Evolutionary conservation across 2,113 vertebrate genomes (phyloP).

Genomic region (Erythrolamprus reginae): DNA sequence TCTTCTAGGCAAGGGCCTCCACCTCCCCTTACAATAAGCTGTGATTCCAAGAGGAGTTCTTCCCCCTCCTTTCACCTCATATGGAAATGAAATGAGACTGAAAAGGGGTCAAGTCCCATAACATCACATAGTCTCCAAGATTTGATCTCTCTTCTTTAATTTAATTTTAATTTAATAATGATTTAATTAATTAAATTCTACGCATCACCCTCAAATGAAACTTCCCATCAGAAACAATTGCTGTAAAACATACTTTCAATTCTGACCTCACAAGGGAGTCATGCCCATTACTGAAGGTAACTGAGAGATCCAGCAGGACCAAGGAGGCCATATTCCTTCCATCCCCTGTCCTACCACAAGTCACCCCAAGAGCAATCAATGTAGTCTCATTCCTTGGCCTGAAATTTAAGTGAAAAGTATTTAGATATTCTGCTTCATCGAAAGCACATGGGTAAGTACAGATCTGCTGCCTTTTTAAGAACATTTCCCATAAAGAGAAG

Average conservation of each 20-base stretch:
- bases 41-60: not conserved
- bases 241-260: not conserved
- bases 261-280: not conserved
- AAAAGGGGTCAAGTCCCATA: not conserved
- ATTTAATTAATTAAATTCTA: no score
- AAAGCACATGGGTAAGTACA: not conserved
- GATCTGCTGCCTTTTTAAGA: not conserved
- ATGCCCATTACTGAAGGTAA: not conserved
- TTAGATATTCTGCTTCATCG: not conserved
- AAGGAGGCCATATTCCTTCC: not conserved
- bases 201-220: not conserved
- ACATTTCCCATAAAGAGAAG: not conserved
- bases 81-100: not conserved
- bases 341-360: not conserved
- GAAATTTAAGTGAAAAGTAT: not conserved
- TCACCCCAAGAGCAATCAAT: not conserved
- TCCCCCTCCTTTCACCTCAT: not conserved
- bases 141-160: not conserved
- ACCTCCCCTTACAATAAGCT: not conserved
- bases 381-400: not conserved
- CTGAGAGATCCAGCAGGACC: not conserved
- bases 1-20: not conserved
- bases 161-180: no score
- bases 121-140: not conserved
- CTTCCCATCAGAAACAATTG: not conserved